Base-by-base conservation (phyloP, 2,113 vertebrate species). In the Protomyctophum bolini region DNA sequence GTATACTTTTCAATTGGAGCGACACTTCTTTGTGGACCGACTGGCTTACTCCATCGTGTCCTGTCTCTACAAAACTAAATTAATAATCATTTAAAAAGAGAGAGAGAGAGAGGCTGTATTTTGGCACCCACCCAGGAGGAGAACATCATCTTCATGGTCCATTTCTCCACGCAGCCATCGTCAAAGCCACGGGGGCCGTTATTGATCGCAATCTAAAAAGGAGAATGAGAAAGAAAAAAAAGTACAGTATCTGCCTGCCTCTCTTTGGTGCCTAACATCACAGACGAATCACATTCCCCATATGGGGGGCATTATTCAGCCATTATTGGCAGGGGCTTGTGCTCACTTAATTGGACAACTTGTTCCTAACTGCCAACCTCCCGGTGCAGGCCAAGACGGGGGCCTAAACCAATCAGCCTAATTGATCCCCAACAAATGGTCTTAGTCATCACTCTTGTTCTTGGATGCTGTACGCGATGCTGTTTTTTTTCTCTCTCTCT, bases 271-370 rank as follows among this genome's bases (percentile, higher is more conserved):
- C 72, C 71, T 74, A 78, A 80, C 85, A 72, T 73, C 79, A 76
- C 73, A 78, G 85, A 90, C 87, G 87, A 85, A 87, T 90, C 83
- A 67, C 73, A 9, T 69, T 64, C 81, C 86, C 80, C 77, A 76
- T 84, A 87, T 87, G 85, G 87, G 73, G 85, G 87, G 73, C 83
- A 88, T 91, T 88, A 90, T 89, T 91, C 87, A 91, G 86, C 71
- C 82, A 74, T 90, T 92, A 91, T 91, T 91, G 90, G 86, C 88
- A 88, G 86, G 67, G 81, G 69, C 86, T 84, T 78, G 83, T 80
- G 82, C 86, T 88, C 73, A 79, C 88, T 88, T 92, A 89, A 91
- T 91, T 91, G 88, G 91, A 89, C 87, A 85, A 87, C 86, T 88
- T 88, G 83, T 88, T 84, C 84, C 74, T 72, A 85, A 80, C 85